Conservation (phyloP, 2,113 vertebrate species). For the Helogale parvula region DNA sequence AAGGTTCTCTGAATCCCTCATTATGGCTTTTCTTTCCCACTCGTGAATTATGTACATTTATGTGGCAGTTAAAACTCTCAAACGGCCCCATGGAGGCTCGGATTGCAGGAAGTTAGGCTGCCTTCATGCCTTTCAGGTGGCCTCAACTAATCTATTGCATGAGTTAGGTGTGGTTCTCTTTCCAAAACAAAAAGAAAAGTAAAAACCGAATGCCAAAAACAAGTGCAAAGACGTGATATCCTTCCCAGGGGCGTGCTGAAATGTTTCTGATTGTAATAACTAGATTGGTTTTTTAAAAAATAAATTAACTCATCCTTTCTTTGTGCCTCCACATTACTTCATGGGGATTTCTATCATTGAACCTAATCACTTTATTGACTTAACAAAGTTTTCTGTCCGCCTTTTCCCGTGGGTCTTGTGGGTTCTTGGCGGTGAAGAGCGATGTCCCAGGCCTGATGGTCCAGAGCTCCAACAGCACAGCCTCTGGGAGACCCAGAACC, state of each 20-base stretch:
- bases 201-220: not conserved
- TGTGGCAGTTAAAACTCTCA: not conserved
- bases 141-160: not conserved
- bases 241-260: rapidly evolving
- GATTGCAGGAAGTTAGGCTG: not conserved
- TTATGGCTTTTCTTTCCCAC: rapidly evolving
- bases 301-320: not conserved
- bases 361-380: not conserved
- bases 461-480: rapidly evolving
- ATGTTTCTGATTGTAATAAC: not conserved
- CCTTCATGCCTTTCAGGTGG: not conserved
- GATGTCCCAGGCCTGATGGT: rapidly evolving
- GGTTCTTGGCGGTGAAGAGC: not conserved
- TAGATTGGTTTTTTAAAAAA: not conserved
- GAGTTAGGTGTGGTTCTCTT: not conserved
- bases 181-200: not conserved
- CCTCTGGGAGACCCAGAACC: not conserved
- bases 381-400: not conserved
- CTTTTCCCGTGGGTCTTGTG: not conserved
- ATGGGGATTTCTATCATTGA: not conserved
- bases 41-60: rapidly evolving
- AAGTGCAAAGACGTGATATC: too few species aligned
- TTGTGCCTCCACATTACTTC: not conserved
- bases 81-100: rapidly evolving
- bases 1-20: not conserved